Evolutionary conservation across 2,113 vertebrate species (phyloP).

Genomic region (Pungitius pungitius): DNA sequence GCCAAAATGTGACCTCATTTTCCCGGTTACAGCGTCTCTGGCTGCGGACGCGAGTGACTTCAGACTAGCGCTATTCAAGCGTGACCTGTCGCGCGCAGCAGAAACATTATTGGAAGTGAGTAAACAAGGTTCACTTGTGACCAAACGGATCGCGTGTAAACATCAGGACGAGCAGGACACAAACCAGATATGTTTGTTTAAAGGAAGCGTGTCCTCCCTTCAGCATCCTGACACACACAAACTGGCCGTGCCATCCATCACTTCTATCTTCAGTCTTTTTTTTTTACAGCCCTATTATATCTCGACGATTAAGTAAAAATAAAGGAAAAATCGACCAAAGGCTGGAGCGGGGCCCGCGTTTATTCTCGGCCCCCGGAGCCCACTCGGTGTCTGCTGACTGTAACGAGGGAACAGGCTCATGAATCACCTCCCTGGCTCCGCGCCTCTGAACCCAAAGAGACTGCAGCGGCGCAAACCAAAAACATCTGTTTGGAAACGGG

Average conservation of each 20-base stretch:
- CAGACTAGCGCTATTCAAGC: neutral
- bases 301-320: constrained; percentile 3
- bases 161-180: constrained; percentile 1
- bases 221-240: neutral
- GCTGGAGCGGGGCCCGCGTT: constrained; percentile 53
- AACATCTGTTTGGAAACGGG: constrained; percentile 78
- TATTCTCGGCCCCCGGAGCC: constrained; percentile 50
- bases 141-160: constrained; percentile 19
- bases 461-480: constrained; percentile 78
- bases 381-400: constrained; percentile 59
- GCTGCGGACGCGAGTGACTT: constrained; percentile 25
- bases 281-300: constrained; percentile 34
- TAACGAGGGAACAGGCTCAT: constrained; percentile 72
- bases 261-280: constrained; percentile 10
- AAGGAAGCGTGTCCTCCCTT: constrained; percentile 6
- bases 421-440: constrained; percentile 78
- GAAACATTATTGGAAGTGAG: neutral
- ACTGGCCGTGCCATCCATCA: constrained; percentile 29
- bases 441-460: constrained; percentile 60
- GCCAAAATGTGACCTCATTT: constrained; percentile 64
- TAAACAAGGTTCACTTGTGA: neutral
- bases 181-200: constrained; percentile 30
- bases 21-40: constrained; percentile 21
- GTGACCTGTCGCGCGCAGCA: constrained; percentile 16
- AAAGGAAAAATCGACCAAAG: constrained; percentile 34